Evolutionary conservation across 1,140 invertebrate species (phyloP).

Genomic region (Drosophila mayri): DNA sequence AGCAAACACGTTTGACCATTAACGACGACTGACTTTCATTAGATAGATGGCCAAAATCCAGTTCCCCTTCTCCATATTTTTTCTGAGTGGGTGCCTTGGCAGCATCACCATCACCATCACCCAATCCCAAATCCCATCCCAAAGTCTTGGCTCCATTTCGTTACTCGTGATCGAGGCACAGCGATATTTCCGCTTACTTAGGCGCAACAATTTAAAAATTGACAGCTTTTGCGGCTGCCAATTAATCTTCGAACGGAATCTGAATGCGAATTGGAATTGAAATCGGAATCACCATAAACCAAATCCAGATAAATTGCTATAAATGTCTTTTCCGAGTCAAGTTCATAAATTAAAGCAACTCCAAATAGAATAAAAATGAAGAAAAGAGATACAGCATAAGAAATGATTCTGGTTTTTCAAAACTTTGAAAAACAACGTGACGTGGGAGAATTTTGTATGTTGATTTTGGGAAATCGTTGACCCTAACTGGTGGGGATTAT

Average conservation of each 20-base stretch:
- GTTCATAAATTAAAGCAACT: constrained; percentile 75
- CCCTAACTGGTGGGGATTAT: constrained; percentile 28
- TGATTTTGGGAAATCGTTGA: constrained; percentile 29
- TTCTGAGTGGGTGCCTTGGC: constrained; percentile 44
- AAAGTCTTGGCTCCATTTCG: constrained; percentile 10
- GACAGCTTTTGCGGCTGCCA: constrained; percentile 65
- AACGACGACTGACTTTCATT: constrained; percentile 46
- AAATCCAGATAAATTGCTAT: constrained; percentile 81
- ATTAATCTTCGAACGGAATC: constrained; percentile 66
- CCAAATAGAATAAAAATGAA: constrained; percentile 53
- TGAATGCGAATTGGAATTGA: constrained; percentile 22
- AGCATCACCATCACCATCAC: constrained; percentile 20
- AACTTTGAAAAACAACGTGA: constrained; percentile 10
- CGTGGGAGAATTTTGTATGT: constrained; percentile 22
- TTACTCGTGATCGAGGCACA: constrained; percentile 24
- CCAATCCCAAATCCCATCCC: constrained; percentile 1
- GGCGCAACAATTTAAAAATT: constrained; percentile 73
- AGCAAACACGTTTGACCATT: constrained; percentile 69
- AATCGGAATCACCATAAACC: constrained; percentile 44
- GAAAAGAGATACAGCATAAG: constrained; percentile 25
- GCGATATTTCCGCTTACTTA: constrained; percentile 76
- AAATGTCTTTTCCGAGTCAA: constrained; percentile 71
- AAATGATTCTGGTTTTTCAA: constrained; percentile 30
- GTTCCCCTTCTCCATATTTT: constrained; percentile 55
- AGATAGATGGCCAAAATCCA: constrained; percentile 55